A percentile compares a stretch with the other conserved stretches of the same genome.
Evolutionary conservation across 2,113 vertebrate genomes (phyloP).

Genomic region (Nematolebias whitei): DNA sequence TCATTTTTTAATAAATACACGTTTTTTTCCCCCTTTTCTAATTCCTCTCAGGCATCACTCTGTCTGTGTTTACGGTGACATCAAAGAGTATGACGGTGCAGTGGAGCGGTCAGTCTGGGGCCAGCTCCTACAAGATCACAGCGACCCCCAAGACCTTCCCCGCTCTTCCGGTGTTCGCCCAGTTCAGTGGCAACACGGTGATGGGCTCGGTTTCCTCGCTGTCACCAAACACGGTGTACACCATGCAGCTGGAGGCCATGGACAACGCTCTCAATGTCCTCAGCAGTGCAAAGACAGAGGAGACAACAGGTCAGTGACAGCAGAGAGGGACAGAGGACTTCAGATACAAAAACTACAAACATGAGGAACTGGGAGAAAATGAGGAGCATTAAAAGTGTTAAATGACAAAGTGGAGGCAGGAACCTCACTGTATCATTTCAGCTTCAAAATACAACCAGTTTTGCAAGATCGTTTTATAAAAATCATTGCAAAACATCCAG

Average conservation of each 20-base stretch:
- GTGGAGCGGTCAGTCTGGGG: slow-evolving; percentile 70
- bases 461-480: too few relatives aligned
- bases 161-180: slow-evolving; percentile 54
- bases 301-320: slow-evolving; percentile 72
- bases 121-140: slow-evolving; percentile 81
- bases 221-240: slow-evolving; percentile 79
- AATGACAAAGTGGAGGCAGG: too few relatives aligned
- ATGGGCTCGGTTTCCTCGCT: slow-evolving; percentile 81
- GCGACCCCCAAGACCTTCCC: slow-evolving; percentile 72
- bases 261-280: slow-evolving; percentile 73
- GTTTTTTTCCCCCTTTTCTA: background rate
- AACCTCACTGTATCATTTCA: too few relatives aligned
- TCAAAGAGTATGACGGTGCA: slow-evolving; percentile 80
- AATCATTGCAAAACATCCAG: too few relatives aligned
- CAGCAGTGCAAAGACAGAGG: slow-evolving; percentile 65
- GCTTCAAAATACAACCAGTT: too few relatives aligned
- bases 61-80: slow-evolving; percentile 80
- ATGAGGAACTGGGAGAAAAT: too few relatives aligned
- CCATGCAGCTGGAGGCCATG: slow-evolving; percentile 80
- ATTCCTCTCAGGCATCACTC: slow-evolving; percentile 60
- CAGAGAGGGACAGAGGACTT: background rate
- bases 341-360: background rate
- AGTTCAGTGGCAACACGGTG: slow-evolving; percentile 74
- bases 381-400: too few relatives aligned
- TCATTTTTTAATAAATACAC: background rate